These are phyloP conservation scores for Tokudaia muenninki DNA, from an alignment of 2,797 vertebrate genomes.

Conservation along the genomic window DNA sequence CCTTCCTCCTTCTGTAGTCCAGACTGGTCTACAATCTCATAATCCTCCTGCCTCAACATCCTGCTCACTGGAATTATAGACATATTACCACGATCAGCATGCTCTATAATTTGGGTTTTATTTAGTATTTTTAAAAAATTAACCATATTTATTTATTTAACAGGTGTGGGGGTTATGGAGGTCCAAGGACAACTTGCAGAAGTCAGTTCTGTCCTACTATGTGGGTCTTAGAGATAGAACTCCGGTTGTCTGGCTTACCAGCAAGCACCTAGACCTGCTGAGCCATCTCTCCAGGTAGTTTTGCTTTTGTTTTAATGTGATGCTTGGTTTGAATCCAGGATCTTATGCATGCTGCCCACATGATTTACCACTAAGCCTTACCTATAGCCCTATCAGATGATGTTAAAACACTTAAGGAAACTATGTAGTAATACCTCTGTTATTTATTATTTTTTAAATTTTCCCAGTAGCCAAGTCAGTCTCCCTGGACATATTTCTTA, in stretches of 20 bases:
- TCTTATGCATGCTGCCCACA: background rate
- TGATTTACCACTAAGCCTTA: background rate
- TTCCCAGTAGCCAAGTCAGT: slow-evolving; percentile 37
- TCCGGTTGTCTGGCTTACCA: background rate
- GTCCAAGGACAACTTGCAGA: background rate
- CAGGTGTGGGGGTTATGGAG: background rate
- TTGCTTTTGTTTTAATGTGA: background rate
- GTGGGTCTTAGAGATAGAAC: background rate
- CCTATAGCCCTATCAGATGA: background rate
- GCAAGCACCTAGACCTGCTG: background rate
- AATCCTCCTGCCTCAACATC: background rate
- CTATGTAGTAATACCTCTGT: background rate
- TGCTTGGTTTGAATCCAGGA: background rate
- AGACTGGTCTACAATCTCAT: background rate
- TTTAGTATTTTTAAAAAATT: background rate
- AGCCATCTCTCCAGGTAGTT: background rate
- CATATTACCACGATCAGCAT: background rate
- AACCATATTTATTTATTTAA: background rate
- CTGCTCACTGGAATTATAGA: background rate
- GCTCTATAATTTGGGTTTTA: background rate
- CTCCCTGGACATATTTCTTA: background rate
- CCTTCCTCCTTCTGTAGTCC: background rate
- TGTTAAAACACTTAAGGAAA: slow-evolving; percentile 36
- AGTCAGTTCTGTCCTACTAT: background rate
- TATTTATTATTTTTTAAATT: slow-evolving; percentile 36